Base-by-base conservation (phyloP, 1,140 invertebrate species). In the Hylaeus volcanicus region DNA sequence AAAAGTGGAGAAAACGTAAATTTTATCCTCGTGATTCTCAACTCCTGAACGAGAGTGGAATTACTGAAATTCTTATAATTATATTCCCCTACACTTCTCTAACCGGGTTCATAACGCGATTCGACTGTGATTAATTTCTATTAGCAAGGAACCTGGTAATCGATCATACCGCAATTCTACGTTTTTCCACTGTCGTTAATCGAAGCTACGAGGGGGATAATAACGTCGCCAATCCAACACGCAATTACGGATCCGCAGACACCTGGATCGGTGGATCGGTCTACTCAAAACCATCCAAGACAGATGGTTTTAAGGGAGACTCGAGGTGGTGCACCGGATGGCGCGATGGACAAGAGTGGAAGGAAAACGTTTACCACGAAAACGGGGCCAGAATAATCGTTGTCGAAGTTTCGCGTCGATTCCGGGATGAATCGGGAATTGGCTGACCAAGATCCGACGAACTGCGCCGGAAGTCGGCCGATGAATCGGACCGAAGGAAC, bases 361-460 rank as follows among this genome's bases (percentile, higher is more conserved):
- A 61, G 66, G 75, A 41, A 45, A 9, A 14, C 61, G 61, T 41
- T 8, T 11, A 12, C 63, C 2, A 14, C 45, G 43, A 78, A 58
- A 82, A 80, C 71, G 53, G 61, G 65, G 39, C 53, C 51, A 39
- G 82, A 78, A 82, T 88, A 82, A 85, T 86, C 76, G 85, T 74
- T 70, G 26, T 58, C 73, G 26, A 88, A 87, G 73, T 87, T 88
- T 39, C 66, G 39, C 61, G 68, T 11, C 65, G 75, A 60, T 80
- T 63, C 53, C 43, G 58, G 64, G 48, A 87, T 70, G 82, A 87
- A 84, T 87, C 72, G 65, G 53, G 64, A 78, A 68, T 72, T 79
- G 82, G 79, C 71, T 88, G 86, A 88, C 87, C 88, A 88, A 89
- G 82, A 88, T 83, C 83, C 75, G 78, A 64, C 37, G 41, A 81